These are phyloP conservation scores for Halcyon senegalensis DNA, from an alignment of 2,113 vertebrate genomes.

Conservation along the genomic window DNA sequence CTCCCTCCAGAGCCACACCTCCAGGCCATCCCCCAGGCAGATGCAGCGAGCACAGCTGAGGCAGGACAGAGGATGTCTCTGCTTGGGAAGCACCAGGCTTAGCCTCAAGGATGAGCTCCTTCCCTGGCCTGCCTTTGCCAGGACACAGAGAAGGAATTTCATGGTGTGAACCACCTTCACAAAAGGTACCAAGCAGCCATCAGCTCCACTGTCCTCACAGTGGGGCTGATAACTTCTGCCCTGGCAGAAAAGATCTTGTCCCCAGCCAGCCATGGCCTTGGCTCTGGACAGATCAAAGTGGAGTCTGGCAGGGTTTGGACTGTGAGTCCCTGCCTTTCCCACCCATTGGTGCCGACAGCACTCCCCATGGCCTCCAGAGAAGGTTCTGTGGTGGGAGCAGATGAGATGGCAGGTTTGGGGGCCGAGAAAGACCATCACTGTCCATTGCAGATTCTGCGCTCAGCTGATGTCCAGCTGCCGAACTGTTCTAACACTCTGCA, in stretches of 20 bases:
- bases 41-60: rapidly evolving
- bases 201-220: not conserved
- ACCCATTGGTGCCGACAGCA: not conserved
- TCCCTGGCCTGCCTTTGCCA: not conserved
- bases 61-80: not conserved
- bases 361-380: not conserved
- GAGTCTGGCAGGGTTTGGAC: not conserved
- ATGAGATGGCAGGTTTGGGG: not conserved
- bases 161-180: not conserved
- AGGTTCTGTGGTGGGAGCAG: not conserved
- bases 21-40: not conserved
- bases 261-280: rapidly evolving
- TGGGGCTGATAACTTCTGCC: not conserved
- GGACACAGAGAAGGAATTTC: rapidly evolving
- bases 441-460: not conserved
- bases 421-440: not conserved
- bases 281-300: rapidly evolving
- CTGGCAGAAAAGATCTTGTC: not conserved
- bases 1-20: not conserved
- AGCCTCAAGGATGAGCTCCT: rapidly evolving
- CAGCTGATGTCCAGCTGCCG: not conserved
- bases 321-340: not conserved
- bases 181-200: not conserved
- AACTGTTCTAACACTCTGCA: not conserved
- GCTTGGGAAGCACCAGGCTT: not conserved